Conservation (phyloP, 2,113 vertebrate species). For the Hystrix cristata region DNA sequence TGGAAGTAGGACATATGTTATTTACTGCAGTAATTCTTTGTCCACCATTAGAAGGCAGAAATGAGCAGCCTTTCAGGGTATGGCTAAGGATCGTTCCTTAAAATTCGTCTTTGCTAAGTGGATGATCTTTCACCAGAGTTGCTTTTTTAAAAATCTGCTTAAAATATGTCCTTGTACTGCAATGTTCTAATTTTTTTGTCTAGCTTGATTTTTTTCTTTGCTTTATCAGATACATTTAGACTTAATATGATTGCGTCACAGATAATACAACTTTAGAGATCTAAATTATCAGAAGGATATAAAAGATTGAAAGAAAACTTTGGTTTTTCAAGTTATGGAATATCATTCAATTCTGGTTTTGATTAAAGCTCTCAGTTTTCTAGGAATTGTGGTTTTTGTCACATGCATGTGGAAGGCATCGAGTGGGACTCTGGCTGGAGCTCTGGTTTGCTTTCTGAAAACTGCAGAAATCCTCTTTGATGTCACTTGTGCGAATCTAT, state of each 20-base stretch:
- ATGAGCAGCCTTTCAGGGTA: background rate
- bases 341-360: constrained; percentile 68
- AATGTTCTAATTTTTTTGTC: background rate
- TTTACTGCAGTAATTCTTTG: constrained; percentile 49
- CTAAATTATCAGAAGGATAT: constrained; percentile 40
- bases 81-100: constrained; percentile 14
- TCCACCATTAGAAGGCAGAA: background rate
- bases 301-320: constrained; percentile 1
- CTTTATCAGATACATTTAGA: constrained; percentile 28
- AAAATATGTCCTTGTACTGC: background rate
- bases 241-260: background rate
- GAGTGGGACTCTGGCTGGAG: constrained; percentile 67
- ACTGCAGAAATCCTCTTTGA: constrained; percentile 63
- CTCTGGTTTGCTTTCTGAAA: constrained; percentile 72
- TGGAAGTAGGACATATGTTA: background rate
- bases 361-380: constrained; percentile 80
- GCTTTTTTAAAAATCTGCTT: background rate
- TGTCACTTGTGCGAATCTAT: constrained; percentile 61
- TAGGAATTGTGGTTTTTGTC: constrained; percentile 83
- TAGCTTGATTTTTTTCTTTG: constrained; percentile 2
- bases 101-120: constrained; percentile 21
- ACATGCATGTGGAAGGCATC: constrained; percentile 55
- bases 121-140: background rate
- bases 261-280: constrained; percentile 19
- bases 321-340: constrained; percentile 57